Conservation (phyloP, 2,888 invertebrate species). For the Pegoplata infirma region DNA sequence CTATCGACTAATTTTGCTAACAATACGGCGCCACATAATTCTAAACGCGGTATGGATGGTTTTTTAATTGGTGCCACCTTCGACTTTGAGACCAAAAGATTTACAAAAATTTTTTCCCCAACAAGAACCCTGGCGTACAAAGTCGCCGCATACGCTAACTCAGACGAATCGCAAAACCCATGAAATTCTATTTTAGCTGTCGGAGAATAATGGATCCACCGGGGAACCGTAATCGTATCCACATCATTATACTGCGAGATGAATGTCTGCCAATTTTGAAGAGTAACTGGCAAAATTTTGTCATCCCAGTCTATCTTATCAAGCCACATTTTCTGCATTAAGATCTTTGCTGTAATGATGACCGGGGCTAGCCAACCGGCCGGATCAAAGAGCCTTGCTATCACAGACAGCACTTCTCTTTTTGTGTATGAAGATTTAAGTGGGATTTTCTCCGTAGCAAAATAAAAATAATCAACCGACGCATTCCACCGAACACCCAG, state of each 20-base stretch:
- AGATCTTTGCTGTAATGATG: no score
- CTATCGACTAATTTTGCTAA: not conserved
- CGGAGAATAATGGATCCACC: not conserved
- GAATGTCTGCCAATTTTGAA: no score
- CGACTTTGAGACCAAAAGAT: no score
- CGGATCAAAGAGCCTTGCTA: no score
- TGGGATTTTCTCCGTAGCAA: not conserved
- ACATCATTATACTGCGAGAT: not conserved
- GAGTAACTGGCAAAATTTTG: no score
- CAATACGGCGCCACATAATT: not conserved
- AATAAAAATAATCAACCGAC: not conserved
- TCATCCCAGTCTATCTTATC: not conserved
- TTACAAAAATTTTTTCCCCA: not conserved
- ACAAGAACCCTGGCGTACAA: not conserved
- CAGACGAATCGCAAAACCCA: slow-evolving; percentile 24
- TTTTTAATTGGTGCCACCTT: slow-evolving; percentile 8
- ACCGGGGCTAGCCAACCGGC: no score
- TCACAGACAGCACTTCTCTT: no score
- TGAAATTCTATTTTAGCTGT: slow-evolving; percentile 18
- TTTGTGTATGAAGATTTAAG: no score
- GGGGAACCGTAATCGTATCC: not conserved
- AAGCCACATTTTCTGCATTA: no score
- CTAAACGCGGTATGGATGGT: not conserved
- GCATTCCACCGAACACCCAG: not conserved
- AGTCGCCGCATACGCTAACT: slow-evolving; percentile 26